phyloP scores from a whole-genome alignment of 1,140 invertebrate genomes.

The Popillia japonica region DNA sequence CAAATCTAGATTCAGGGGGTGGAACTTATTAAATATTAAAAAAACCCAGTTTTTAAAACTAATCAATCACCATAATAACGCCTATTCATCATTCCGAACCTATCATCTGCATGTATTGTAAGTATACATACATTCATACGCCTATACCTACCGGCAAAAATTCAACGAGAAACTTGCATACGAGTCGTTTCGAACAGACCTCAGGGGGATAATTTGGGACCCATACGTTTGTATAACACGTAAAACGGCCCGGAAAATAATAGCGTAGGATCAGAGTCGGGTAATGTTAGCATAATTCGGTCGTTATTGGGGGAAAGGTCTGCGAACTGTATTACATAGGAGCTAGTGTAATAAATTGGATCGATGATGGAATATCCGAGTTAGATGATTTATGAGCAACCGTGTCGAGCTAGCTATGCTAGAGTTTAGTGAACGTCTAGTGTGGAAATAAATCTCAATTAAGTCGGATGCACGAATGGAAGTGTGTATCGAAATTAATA shows the following conservation, averaged over 20 bases:
- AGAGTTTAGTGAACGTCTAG: background rate
- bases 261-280: background rate
- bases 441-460: background rate
- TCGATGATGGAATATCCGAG: background rate
- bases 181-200: background rate
- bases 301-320: conserved; percentile 1
- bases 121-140: no score
- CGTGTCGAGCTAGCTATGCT: background rate
- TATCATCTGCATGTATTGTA: background rate
- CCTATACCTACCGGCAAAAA: background rate
- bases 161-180: background rate
- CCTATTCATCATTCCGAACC: no score
- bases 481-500: background rate
- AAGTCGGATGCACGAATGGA: background rate
- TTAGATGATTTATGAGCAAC: background rate
- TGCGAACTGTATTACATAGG: background rate
- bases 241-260: conserved; percentile 1
- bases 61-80: no score
- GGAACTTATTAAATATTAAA: no score
- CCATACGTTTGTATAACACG: background rate
- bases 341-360: background rate
- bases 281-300: background rate
- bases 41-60: no score
- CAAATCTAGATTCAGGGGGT: no score
- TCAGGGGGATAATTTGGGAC: background rate